A percentile compares a stretch with the other conserved stretches of the same genome.
Conservation (phyloP, 2,797 vertebrate species). For the Lepilemur ruficaudatus region DNA sequence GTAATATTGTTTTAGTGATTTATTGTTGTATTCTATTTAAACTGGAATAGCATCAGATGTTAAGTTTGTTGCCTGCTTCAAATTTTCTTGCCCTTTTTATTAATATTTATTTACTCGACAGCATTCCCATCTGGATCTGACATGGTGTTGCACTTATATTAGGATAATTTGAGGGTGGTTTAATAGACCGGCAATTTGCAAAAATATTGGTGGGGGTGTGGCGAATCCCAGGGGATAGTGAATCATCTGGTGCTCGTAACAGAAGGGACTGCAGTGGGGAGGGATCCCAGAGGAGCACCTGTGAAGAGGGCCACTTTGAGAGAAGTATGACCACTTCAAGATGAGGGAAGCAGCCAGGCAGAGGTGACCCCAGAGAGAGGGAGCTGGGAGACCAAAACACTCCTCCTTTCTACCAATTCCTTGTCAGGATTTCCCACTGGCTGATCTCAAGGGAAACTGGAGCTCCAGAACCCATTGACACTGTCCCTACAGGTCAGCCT, state of each 20-base stretch:
- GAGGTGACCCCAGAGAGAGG: not conserved
- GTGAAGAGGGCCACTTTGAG: not conserved
- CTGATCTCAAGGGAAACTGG: not conserved
- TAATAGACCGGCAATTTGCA: not conserved
- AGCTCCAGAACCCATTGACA: not conserved
- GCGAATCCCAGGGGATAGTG: not conserved
- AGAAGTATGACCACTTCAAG: not conserved
- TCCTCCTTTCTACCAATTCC: not conserved
- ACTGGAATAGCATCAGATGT: not conserved
- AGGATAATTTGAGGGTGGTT: not conserved
- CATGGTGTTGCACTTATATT: not conserved
- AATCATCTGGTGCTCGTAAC: not conserved
- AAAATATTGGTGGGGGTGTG: not conserved
- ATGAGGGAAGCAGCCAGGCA: not conserved
- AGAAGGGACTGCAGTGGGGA: not conserved
- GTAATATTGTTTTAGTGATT: not conserved
- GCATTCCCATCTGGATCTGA: not conserved
- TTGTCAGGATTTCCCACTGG: not conserved
- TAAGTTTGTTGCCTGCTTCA: not conserved
- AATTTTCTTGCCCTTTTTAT: not conserved
- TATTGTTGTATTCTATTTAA: not conserved
- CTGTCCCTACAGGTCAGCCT: accelerated
- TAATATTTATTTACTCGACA: not conserved
- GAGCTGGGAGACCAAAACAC: not conserved
- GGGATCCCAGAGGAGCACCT: not conserved